Evolutionary conservation across 2,113 vertebrate species (phyloP).

Genomic region (Telmatochromis brichardi): DNA sequence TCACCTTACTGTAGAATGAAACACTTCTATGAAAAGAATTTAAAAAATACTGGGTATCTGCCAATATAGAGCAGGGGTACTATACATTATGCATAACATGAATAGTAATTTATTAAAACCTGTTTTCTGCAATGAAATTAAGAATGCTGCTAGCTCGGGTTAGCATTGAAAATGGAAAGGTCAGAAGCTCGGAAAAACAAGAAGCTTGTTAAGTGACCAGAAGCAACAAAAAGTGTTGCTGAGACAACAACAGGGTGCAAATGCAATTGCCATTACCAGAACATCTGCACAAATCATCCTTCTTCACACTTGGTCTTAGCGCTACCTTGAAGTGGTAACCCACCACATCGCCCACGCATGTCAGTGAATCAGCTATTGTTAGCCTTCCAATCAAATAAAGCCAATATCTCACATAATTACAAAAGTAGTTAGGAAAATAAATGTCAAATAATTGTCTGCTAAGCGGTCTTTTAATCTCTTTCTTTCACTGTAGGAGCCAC

Average conservation of each 20-base stretch:
- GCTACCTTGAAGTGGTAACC: neutral
- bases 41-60: neutral
- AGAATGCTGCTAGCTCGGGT: neutral
- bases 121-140: neutral
- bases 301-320: constrained; percentile 5
- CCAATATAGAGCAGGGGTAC: neutral
- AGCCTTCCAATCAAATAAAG: neutral
- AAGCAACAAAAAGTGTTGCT: neutral
- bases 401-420: neutral
- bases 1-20: neutral
- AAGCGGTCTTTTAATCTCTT: neutral
- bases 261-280: neutral
- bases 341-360: neutral
- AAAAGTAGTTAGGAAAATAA: neutral
- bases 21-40: neutral
- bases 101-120: neutral
- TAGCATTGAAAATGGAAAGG: neutral
- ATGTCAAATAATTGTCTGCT: neutral
- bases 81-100: neutral
- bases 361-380: neutral
- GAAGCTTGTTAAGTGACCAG: neutral
- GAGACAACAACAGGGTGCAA: neutral
- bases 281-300: neutral
- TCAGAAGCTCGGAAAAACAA: neutral
- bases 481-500: neutral